phyloP scores from a whole-genome alignment of 2,113 vertebrate genomes.

The Steatornis caripensis region DNA sequence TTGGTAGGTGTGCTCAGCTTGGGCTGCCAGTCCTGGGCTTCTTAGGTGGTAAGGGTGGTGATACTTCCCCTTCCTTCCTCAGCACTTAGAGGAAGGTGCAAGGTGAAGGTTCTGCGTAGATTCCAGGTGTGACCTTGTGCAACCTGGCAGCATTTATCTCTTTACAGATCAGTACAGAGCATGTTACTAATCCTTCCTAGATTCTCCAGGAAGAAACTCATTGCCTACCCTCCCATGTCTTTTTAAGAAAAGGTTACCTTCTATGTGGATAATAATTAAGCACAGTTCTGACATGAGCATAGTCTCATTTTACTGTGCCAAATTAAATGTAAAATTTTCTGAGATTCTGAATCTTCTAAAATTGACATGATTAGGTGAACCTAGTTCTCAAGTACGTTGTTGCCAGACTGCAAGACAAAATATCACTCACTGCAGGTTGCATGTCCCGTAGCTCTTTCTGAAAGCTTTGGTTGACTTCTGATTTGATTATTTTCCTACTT shows the following conservation, averaged over 20 bases:
- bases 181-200: neutral
- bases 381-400: neutral
- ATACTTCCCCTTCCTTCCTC: neutral
- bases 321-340: neutral
- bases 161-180: neutral
- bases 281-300: neutral
- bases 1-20: neutral
- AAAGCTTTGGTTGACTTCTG: neutral
- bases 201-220: neutral
- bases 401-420: neutral
- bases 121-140: neutral
- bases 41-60: fast-evolving
- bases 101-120: neutral
- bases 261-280: neutral
- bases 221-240: neutral
- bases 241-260: neutral
- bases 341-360: neutral
- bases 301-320: neutral
- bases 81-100: neutral
- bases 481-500: neutral
- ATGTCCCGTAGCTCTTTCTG: neutral
- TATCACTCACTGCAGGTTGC: neutral
- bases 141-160: neutral
- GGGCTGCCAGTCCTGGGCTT: neutral
- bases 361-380: neutral